phyloP scores from a whole-genome alignment of 1,140 invertebrate species.

The Uloborus diversus region DNA sequence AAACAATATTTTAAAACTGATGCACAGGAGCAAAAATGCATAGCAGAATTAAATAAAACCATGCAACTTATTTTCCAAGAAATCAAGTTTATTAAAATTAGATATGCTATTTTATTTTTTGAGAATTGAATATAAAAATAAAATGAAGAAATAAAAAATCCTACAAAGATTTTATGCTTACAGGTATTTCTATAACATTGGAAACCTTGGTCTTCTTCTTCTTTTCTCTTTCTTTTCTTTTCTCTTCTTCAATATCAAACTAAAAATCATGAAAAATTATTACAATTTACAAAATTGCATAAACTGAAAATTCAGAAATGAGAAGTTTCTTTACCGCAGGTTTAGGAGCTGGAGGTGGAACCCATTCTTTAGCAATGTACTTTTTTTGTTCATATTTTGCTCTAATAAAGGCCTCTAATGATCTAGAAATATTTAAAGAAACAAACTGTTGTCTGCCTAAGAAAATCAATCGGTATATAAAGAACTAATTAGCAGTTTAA shows the following conservation, averaged over 20 bases:
- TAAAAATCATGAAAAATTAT: slow-evolving; percentile 22
- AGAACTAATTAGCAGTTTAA: no score
- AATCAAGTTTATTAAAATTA: no score
- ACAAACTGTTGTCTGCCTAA: no score
- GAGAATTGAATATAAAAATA: neutral
- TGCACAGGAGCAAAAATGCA: no score
- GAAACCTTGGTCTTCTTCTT: slow-evolving; percentile 49
- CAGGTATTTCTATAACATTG: slow-evolving; percentile 42
- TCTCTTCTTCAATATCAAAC: slow-evolving; percentile 63
- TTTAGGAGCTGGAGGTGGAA: slow-evolving; percentile 83
- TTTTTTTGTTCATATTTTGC: slow-evolving; percentile 99
- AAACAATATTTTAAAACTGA: no score
- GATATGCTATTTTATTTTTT: no score
- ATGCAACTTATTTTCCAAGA: no score
- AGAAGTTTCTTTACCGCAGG: slow-evolving; percentile 58
- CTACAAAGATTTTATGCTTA: neutral
- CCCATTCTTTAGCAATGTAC: slow-evolving; percentile 97
- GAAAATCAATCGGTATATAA: no score
- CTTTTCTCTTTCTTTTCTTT: slow-evolving; percentile 63
- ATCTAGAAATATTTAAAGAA: slow-evolving; percentile 62
- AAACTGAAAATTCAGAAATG: neutral
- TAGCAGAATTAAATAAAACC: no score
- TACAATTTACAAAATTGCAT: neutral
- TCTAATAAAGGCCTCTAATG: slow-evolving; percentile 92
- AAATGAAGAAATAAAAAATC: neutral